Conservation (phyloP, 64 coral and sea anemone genomes). For the Trachythela sp. region DNA sequence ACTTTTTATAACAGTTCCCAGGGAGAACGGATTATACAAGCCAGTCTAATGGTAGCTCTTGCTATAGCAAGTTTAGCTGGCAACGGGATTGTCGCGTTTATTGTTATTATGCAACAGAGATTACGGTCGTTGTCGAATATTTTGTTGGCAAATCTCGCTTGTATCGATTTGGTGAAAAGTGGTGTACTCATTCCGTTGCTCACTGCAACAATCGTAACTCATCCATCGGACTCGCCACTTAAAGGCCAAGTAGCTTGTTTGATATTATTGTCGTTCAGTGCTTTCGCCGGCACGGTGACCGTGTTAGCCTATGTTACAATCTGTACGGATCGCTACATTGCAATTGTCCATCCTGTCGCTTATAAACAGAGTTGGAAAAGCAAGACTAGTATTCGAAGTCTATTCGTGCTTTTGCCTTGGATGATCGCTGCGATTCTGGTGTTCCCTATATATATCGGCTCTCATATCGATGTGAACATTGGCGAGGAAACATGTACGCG, state of each 20-base stretch:
- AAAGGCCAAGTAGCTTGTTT: conserved; percentile 14
- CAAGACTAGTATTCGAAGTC: not conserved
- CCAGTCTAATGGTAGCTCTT: not conserved
- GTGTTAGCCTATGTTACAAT: conserved; percentile 2
- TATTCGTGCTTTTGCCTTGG: conserved; percentile 2
- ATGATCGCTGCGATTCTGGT: not conserved
- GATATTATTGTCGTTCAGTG: not conserved
- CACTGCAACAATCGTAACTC: not conserved
- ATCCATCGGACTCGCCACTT: not conserved
- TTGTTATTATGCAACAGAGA: not conserved
- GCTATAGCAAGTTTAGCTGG: conserved; percentile 11
- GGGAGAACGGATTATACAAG: conserved; percentile 13
- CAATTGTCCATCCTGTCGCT: conserved; percentile 1
- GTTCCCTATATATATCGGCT: not conserved
- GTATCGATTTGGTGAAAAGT: not conserved
- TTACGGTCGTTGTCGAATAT: not conserved
- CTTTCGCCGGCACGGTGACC: not conserved
- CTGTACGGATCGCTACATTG: not conserved
- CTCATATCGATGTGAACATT: not conserved
- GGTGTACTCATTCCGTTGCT: not conserved
- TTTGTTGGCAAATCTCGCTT: conserved; percentile 12
- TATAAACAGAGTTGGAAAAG: conserved; percentile 4
- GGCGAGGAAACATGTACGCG: not conserved
- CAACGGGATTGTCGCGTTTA: conserved; percentile 8
- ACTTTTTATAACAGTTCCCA: not conserved